Evolutionary conservation across 2,113 vertebrate species (phyloP).

Genomic region (Ardeotis arabs): DNA sequence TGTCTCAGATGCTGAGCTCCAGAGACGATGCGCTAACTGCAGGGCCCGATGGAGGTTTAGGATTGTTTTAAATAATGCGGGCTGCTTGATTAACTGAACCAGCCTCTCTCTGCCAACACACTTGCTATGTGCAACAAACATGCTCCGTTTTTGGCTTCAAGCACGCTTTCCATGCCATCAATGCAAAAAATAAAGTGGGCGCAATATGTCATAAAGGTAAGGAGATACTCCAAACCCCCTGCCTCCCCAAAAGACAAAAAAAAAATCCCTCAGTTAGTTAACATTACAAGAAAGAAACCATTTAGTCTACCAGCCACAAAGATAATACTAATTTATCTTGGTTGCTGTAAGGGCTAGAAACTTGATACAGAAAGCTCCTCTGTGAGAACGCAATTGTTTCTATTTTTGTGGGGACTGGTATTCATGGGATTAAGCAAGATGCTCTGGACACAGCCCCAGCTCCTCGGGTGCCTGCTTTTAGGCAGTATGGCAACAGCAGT

Average conservation of each 20-base stretch:
- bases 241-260: background rate
- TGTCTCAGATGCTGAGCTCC: background rate
- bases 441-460: background rate
- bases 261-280: background rate
- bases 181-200: background rate
- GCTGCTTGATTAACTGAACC: background rate
- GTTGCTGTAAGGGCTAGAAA: background rate
- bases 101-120: background rate
- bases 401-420: constrained; percentile 34
- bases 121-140: background rate
- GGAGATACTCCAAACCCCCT: background rate
- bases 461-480: background rate
- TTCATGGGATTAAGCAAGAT: constrained; percentile 7
- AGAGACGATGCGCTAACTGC: background rate
- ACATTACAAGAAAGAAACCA: background rate
- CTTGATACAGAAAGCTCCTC: constrained; percentile 11
- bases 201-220: background rate
- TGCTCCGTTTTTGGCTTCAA: background rate
- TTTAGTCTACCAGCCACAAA: background rate
- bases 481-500: background rate
- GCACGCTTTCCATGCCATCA: background rate
- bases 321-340: background rate
- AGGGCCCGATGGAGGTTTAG: background rate
- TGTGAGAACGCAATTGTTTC: constrained; percentile 39
- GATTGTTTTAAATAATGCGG: background rate